These are phyloP conservation scores for Muraenolepis orangiensis DNA, from an alignment of 2,797 vertebrate species.

Conservation along the genomic window DNA sequence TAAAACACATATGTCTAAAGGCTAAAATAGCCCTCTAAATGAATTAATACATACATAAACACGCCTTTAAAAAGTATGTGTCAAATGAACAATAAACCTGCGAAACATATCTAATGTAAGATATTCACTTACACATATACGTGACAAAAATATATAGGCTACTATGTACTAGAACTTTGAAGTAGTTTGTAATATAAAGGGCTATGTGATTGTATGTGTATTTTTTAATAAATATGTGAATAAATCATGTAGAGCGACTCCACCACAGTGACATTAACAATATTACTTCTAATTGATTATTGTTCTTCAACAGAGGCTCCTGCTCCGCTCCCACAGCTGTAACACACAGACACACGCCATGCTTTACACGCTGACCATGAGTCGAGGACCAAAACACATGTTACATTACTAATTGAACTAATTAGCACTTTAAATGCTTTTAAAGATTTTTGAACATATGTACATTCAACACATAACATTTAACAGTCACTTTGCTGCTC, in stretches of 20 bases:
- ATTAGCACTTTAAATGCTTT: too few relatives aligned
- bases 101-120: neutral
- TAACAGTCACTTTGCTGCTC: too few relatives aligned
- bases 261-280: neutral
- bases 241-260: neutral
- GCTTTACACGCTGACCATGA: neutral
- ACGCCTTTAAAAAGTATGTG: neutral
- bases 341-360: neutral
- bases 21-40: neutral
- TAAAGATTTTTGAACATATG: too few relatives aligned
- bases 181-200: neutral
- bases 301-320: neutral
- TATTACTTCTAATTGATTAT: neutral
- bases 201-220: neutral
- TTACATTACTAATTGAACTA: too few relatives aligned
- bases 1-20: neutral
- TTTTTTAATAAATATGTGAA: neutral
- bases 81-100: neutral
- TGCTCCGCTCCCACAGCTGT: neutral
- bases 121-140: neutral
- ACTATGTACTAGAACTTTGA: neutral
- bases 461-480: too few relatives aligned
- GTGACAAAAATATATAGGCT: neutral
- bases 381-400: too few relatives aligned
- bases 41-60: neutral